Base-by-base conservation (phyloP, 2,113 vertebrate species). In the Pleuronectes platessa region DNA sequence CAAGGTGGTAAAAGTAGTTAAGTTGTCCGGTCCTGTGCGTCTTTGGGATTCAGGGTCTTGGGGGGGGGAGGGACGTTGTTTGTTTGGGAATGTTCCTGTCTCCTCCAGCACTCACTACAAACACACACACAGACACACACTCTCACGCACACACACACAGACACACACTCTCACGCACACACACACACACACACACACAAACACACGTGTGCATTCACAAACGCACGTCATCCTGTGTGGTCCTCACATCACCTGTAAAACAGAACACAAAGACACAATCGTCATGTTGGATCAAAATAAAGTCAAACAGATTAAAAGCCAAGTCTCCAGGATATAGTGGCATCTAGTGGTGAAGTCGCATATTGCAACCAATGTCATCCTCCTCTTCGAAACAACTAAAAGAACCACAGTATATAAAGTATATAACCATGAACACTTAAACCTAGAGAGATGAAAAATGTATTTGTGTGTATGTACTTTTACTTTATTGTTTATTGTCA, bases 21-120 rank as follows among this genome's bases (percentile, higher is more conserved):
- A 89, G 91, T 86, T 91, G 94, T 95, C 96, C 94, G 91, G 89
- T 95, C 93, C 94, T 93, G 90, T 93, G 88, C 12, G 71, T 98
- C 96, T 97, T 96, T 97, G 97, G 96, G 95, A 95, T 92, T 31
- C 94, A 88, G 93, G 94, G 94, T 13, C 31, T 13, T 31, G 31
- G 61, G 75, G 23, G 42, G 47, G 15, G 18, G 17, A 0, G 47
- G 12, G n/a, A n/a, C n/a, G n/a, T 63, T 55, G 56, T 84, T 82
- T 76, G 79, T 79, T 74, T 58, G 81, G 84, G 83, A 84, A 85
- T 82, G 82, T 71, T 84, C 49, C 72, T 40, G 40, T 73, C 79
- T 67, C 59, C 49, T 61, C n/a, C 42, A 15, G 35, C 71, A 13
- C 55, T 54, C 13, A 24, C 21, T 21, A 56, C 54, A 56, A 21